Evolutionary conservation across 2,888 invertebrate species (phyloP).

Genomic region (Digitonthophagus gazella): DNA sequence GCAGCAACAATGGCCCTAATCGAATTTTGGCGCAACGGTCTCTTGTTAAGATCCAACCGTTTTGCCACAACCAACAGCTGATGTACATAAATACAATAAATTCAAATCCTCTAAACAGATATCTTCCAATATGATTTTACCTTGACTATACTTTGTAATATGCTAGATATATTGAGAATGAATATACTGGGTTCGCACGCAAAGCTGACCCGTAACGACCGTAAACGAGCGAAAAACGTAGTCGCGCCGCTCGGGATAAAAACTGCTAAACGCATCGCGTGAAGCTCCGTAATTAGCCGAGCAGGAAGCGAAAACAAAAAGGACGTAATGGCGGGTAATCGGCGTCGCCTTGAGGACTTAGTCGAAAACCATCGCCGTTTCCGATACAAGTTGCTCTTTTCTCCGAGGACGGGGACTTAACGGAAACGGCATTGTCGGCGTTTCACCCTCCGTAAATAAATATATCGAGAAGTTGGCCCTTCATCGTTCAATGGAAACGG

Average conservation of each 20-base stretch:
- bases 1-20: constrained; percentile 11
- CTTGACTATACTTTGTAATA: too few species aligned
- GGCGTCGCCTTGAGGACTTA: not conserved
- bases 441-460: not conserved
- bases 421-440: not conserved
- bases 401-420: not conserved
- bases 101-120: too few species aligned
- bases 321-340: not conserved
- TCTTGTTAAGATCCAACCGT: constrained; percentile 6
- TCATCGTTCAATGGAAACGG: not conserved
- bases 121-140: too few species aligned
- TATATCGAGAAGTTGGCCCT: not conserved
- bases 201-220: too few species aligned
- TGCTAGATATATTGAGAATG: too few species aligned
- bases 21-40: not conserved
- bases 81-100: not conserved
- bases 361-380: not conserved
- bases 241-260: not conserved
- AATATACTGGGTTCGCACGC: too few species aligned
- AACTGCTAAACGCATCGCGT: not conserved
- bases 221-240: too few species aligned
- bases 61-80: not conserved
- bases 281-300: not conserved
- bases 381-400: not conserved
- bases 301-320: not conserved